Percentiles rank a stretch among this genome's conserved stretches.
Evolutionary conservation across 2,888 invertebrate species (phyloP).

Genomic region (Chloroclystis v-ata): DNA sequence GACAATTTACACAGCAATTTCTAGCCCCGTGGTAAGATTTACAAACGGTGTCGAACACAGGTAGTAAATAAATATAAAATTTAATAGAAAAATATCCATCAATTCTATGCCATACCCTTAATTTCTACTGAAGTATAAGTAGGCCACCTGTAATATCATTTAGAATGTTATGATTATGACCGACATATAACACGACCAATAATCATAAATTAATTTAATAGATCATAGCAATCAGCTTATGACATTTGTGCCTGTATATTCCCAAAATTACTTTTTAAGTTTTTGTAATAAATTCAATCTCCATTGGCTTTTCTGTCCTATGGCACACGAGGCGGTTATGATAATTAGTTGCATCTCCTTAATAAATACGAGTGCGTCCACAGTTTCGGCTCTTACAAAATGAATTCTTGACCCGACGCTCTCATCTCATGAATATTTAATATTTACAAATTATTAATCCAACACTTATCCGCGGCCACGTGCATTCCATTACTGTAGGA

Average conservation of each 20-base stretch:
- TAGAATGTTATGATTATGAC: no score
- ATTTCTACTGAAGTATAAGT: background rate
- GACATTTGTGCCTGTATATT: slow-evolving; percentile 31
- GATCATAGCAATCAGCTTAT: slow-evolving; percentile 47
- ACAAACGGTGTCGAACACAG: no score
- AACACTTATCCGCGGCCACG: slow-evolving; percentile 58
- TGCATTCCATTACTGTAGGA: slow-evolving; percentile 55
- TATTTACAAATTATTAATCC: slow-evolving; percentile 77
- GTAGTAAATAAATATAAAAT: no score
- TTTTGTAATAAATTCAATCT: slow-evolving; percentile 33
- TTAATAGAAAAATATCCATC: no score
- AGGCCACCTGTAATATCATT: background rate
- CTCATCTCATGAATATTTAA: slow-evolving; percentile 74
- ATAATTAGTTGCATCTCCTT: slow-evolving; percentile 71
- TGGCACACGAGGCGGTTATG: slow-evolving; percentile 44
- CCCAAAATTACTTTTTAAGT: slow-evolving; percentile 40
- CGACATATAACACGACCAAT: slow-evolving; percentile 28
- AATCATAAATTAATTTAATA: slow-evolving; percentile 49
- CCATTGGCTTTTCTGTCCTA: slow-evolving; percentile 24
- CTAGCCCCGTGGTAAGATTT: no score
- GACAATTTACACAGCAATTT: no score
- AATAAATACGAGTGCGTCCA: slow-evolving; percentile 65
- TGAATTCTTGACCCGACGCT: slow-evolving; percentile 68
- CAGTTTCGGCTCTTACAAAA: slow-evolving; percentile 62
- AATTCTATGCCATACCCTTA: background rate